Evolutionary conservation across 2,113 vertebrate genomes (phyloP).

Genomic region (Dolichotis patagonum): DNA sequence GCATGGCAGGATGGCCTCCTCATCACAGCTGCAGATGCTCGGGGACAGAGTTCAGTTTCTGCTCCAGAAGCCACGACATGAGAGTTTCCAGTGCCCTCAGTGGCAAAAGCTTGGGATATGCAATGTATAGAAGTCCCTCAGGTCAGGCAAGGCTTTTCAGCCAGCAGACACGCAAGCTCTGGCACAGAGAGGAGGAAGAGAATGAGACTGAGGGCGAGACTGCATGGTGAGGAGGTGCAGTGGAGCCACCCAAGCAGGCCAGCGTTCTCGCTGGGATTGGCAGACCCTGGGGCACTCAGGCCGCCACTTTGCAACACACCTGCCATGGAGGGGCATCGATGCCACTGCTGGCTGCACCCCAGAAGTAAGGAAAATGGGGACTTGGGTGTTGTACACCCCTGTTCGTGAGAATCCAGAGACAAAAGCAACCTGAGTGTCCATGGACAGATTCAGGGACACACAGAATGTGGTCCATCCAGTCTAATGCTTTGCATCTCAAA

Average conservation of each 20-base stretch:
- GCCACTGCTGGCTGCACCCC: background rate
- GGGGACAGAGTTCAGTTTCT: background rate
- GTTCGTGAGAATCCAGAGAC: background rate
- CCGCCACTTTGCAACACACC: background rate
- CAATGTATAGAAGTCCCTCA: accelerated
- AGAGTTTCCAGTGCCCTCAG: background rate
- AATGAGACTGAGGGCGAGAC: background rate
- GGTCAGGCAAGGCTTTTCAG: background rate
- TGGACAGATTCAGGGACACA: background rate
- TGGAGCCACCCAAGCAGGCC: background rate
- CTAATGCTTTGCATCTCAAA: background rate
- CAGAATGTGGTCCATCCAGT: background rate
- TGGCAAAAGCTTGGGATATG: background rate
- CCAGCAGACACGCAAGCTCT: background rate
- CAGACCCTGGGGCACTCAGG: background rate
- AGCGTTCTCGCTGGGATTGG: background rate
- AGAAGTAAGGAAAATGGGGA: background rate
- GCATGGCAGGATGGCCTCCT: background rate
- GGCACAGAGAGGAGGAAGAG: background rate
- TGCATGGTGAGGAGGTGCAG: background rate
- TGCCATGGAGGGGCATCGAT: background rate
- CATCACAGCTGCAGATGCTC: too few species aligned
- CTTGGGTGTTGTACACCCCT: background rate
- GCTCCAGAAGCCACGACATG: background rate
- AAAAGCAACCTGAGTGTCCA: background rate